Base-by-base conservation (phyloP, 2,797 vertebrate genomes). In the Acrossocheilus fasciatus region DNA sequence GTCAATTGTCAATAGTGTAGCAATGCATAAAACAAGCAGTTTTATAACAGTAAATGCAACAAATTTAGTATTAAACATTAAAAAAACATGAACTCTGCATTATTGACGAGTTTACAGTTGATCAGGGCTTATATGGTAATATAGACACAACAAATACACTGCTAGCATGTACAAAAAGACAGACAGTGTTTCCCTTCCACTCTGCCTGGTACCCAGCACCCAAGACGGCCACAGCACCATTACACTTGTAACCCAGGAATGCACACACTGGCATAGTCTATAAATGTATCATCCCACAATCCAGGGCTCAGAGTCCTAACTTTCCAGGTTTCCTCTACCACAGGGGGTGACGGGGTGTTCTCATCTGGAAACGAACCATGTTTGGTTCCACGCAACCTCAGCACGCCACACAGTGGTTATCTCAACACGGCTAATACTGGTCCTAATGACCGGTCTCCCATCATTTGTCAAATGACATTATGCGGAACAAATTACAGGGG, bases 231-330 rank as follows among this genome's bases (percentile, higher is more conserved):
- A 92, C 92, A 93, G 93, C 91, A 94, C 92, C 92, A 92, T 82
- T 92, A 90, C 91, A 88, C 91, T 91, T 86, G 89, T 93, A 96
- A 94, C 92, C 91, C 88, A 94, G 92, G 93, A 95, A 94, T 94
- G 93, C 90, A 84, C 92, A 93, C 57, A 92, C 92, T 95, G 94
- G 95, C 93, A 94, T 94, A 94, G 94, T 92, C 92, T 89, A 91
- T 93, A 93, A 96, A 94, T 92, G 94, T 94, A 94, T 92, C 92
- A 92, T 95, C 93, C 94, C 93, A 88, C 92, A 94, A 89, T 93
- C 88, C 92, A 92, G 91, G 91, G 90, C 93, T 91, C 91, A 91
- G 92, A 88, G 91, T 88, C 91, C 87, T 82, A 88, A 91, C 91
- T 89, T 91, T 89, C 91, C 73, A 86, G 59, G 85, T 92, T 92